phyloP scores from a whole-genome alignment of 92 coral and sea anemone species.

The Epizoanthus stellaris region DNA sequence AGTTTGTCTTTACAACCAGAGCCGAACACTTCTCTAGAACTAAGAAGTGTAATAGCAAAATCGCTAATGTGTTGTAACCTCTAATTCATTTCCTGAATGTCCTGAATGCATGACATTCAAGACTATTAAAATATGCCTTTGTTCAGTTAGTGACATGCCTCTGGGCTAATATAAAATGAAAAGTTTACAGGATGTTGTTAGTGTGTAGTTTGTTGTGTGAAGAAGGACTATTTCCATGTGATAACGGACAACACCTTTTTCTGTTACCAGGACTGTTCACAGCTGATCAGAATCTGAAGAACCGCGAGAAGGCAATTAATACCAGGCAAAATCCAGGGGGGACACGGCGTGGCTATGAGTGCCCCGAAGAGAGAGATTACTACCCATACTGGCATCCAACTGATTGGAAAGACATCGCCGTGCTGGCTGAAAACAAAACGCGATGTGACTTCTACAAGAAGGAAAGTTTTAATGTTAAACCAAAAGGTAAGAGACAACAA shows the following conservation, averaged over 20 bases:
- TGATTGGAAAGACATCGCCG: constrained; percentile 97
- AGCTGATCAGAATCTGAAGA: constrained; percentile 91
- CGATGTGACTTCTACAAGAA: constrained; percentile 76
- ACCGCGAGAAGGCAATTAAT: constrained; percentile 66
- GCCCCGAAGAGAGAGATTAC: constrained; percentile 97
- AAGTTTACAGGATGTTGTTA: too few species aligned
- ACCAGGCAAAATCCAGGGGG: constrained; percentile 97
- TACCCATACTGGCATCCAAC: constrained; percentile 99
- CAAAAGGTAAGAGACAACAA: constrained; percentile 67
- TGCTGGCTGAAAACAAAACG: constrained; percentile 67
- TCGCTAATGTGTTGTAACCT: too few species aligned
- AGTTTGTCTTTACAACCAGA: too few species aligned
- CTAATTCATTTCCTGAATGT: too few species aligned
- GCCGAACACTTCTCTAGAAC: too few species aligned
- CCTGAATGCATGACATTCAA: too few species aligned
- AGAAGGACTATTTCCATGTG: too few species aligned
- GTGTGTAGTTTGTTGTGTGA: too few species aligned
- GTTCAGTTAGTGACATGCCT: too few species aligned
- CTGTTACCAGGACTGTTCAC: constrained; percentile 82
- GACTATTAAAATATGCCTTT: too few species aligned
- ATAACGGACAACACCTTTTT: not conserved
- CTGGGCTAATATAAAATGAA: too few species aligned
- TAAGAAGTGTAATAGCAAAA: too few species aligned
- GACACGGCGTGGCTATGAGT: constrained; percentile 92
- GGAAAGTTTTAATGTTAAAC: constrained; percentile 92